A percentile compares a stretch with the other conserved stretches of the same genome.
Conservation (phyloP, 2,888 invertebrate species). For the Thymelicus acteon region DNA sequence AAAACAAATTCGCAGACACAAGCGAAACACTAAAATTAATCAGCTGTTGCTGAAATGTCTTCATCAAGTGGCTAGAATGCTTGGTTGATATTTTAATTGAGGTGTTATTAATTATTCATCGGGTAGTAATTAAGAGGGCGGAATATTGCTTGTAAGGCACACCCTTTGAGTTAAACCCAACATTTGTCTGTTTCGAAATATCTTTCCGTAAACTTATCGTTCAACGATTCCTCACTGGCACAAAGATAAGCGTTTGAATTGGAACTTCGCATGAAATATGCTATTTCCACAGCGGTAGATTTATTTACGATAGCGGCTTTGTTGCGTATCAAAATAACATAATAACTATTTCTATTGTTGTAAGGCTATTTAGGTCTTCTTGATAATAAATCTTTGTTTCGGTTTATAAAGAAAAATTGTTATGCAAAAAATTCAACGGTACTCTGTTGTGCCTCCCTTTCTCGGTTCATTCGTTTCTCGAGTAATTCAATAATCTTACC, state of each 20-base stretch:
- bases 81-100: conserved; percentile 80
- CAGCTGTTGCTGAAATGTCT: conserved; percentile 38
- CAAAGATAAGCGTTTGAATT: conserved; percentile 2
- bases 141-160: conserved; percentile 68
- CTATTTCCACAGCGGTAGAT: conserved; percentile 31
- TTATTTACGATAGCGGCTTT: conserved; percentile 5
- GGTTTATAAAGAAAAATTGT: background rate
- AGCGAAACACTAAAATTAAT: conserved; percentile 1
- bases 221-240: conserved; percentile 50
- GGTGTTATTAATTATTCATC: conserved; percentile 78
- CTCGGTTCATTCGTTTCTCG: background rate
- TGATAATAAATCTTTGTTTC: no score
- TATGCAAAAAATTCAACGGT: background rate
- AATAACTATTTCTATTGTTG: background rate
- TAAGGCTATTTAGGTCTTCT: background rate
- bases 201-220: conserved; percentile 56
- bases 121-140: conserved; percentile 77
- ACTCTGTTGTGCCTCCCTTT: background rate
- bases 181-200: conserved; percentile 49
- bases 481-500: background rate
- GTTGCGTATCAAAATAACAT: background rate
- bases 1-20: no score
- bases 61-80: conserved; percentile 67
- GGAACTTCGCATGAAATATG: conserved; percentile 37
- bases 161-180: conserved; percentile 62